A percentile compares a stretch with the other conserved stretches of the same genome.
phyloP scores from a whole-genome alignment of 2,888 invertebrate species.

The Oscheius sp. region DNA sequence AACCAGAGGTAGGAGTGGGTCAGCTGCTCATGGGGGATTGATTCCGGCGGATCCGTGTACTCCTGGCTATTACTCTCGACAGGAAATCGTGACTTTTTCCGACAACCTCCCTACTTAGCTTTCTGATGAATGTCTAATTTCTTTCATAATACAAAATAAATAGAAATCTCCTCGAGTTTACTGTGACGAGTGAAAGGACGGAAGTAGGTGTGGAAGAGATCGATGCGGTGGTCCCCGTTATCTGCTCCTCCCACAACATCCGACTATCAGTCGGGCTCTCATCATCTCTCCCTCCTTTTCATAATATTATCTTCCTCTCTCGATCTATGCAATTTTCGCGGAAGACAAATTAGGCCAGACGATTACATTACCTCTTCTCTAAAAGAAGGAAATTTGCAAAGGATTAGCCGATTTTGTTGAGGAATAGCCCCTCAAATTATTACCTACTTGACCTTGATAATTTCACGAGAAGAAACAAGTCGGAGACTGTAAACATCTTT shows the following conservation, averaged over 20 bases:
- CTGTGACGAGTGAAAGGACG: neutral
- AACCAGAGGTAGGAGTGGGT: too few relatives aligned
- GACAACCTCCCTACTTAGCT: neutral
- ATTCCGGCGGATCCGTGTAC: slow-evolving; percentile 17
- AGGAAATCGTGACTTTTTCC: neutral
- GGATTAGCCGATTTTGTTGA: too few relatives aligned
- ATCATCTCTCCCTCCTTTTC: neutral
- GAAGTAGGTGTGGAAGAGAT: neutral
- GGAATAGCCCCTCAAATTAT: too few relatives aligned
- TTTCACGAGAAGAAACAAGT: too few relatives aligned
- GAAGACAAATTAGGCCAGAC: too few relatives aligned
- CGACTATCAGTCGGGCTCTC: neutral
- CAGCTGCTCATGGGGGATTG: slow-evolving; percentile 14
- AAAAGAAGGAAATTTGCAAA: neutral
- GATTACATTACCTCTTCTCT: neutral
- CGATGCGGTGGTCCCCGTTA: slow-evolving; percentile 16
- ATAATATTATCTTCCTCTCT: neutral
- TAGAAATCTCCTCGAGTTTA: neutral
- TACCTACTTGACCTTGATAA: too few relatives aligned
- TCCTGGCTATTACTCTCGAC: slow-evolving; percentile 18
- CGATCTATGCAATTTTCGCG: neutral
- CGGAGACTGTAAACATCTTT: too few relatives aligned
- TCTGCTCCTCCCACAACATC: slow-evolving; percentile 23
- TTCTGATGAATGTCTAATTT: neutral
- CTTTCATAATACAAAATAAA: neutral